Evolutionary conservation across 2,113 vertebrate species (phyloP).

Genomic region (Prunella fulvescens): DNA sequence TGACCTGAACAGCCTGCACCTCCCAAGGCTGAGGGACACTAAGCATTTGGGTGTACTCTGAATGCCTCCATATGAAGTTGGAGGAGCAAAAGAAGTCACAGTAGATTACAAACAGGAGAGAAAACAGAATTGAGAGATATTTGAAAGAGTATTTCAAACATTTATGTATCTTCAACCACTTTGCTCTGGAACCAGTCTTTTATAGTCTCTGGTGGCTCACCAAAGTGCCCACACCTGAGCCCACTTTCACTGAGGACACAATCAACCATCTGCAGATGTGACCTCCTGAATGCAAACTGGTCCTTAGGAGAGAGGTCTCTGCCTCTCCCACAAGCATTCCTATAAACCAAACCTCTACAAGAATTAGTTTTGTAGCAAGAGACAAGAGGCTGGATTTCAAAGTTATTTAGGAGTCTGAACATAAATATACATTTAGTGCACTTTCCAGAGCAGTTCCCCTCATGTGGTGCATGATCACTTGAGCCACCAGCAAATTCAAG

Average conservation of each 20-base stretch:
- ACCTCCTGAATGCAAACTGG: background rate
- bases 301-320: background rate
- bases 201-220: background rate
- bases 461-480: background rate
- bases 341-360: background rate
- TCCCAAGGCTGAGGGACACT: background rate
- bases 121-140: background rate
- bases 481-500: background rate
- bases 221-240: background rate
- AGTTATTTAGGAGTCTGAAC: background rate
- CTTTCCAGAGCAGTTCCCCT: background rate
- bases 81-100: background rate
- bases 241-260: too few relatives aligned
- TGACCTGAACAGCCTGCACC: background rate
- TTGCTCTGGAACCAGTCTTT: background rate
- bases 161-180: fast-evolving
- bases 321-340: background rate
- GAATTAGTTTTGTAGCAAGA: background rate
- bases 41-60: background rate
- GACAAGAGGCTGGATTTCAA: background rate
- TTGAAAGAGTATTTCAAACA: background rate
- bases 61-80: background rate
- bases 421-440: background rate
- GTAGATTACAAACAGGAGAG: background rate
- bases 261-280: background rate